Evolutionary conservation across 2,797 vertebrate genomes (phyloP), one percentile per base, ranked within the genome.

Genomic region (Salmo trutta): DNA sequence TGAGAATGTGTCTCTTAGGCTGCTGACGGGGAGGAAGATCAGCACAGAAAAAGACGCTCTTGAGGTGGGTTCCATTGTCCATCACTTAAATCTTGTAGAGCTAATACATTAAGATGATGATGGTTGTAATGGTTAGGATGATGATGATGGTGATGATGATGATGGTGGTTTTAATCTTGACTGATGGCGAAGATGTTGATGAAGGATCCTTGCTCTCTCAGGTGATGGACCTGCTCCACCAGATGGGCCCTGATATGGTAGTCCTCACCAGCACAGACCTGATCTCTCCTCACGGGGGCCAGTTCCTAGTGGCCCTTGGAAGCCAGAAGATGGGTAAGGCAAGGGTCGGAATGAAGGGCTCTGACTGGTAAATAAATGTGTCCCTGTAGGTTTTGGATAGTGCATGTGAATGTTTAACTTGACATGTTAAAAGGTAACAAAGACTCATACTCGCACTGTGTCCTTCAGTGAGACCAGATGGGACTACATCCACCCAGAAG

Each of bases 261-360:
- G 96, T 99, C 85, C 97, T 99, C 88, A 99, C 98, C 73, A 99
- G 97, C 86, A 97, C 97, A 5, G 94, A 98, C 77, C 94, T 99
- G 12, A 96, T 94, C 5, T 95, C 96, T 0, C 81, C 92, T 15
- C 81, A 76, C 24, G 97, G 97, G 80, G 94, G 93, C 0, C 89
- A 96, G 77, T 98, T 96, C 88, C 90, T 99, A 81, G 95, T 97
- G 59, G 96, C 94, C 0, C 90, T 99, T 79, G 98, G 97, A 51
- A 99, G 98, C 91, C 96, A 97, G 87, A 96, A 91, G 82, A 96
- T 82, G 75, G 93, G 97, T 99, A 81, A 89, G 91, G 31, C 5
- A 4, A n/a, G 5, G 15, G 15, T 16, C 3, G 2, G 5, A 73
- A 54, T 6, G 51, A 19, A 47, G 8, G 29, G 21, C 8, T 8